Evolutionary conservation across 2,888 invertebrate genomes (phyloP), one percentile per base, ranked within the genome.

Genomic region (Ennomos fuscantarius): DNA sequence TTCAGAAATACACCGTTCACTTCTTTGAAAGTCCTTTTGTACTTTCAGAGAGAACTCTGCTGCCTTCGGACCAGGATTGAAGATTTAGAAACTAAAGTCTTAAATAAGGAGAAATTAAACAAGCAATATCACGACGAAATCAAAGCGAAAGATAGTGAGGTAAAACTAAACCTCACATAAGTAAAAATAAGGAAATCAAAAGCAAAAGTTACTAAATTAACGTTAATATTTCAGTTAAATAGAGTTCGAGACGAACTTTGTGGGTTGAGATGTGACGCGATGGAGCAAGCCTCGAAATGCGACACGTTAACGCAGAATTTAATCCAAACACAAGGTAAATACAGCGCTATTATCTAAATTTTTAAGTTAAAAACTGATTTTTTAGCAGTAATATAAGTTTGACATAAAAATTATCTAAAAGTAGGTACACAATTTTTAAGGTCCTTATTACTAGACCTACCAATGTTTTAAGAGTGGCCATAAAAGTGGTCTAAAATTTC

Each of bases 81-180:
- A 1, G 77, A 77, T n/a, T 52, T 86, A 53, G 82, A 88, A 48
- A 53, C 62, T 8, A 58, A 53, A 6, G 35, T 82, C 8, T 48
- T 50, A n/a, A 69, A 66, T 3, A 81, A 76, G 34, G 66, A 77
- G 8, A 65, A 60, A 6, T 10, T 60, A 1, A 76, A 78, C 9
- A 54, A 60, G 33, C 67, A 69, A 11, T 63, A 63, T 39, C 63
- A 71, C 55, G 65, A 66, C 1, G 71, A 78, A 15, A 64, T 84
- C 0, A 66, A 72, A 32, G 48, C 60, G 5, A 84, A 77, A 56
- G 81, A 82, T 8, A 61, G 68, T 50, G 79, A 89, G 78, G 89
- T 87, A 50, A 41, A 9, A 31, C 6, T n/a, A n/a, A n/a, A n/a
- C n/a, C n/a, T n/a, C n/a, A n/a, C n/a, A n/a, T n/a, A n/a, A n/a